Conservation (phyloP, 2,888 invertebrate genomes). For the Apodemia zela region DNA sequence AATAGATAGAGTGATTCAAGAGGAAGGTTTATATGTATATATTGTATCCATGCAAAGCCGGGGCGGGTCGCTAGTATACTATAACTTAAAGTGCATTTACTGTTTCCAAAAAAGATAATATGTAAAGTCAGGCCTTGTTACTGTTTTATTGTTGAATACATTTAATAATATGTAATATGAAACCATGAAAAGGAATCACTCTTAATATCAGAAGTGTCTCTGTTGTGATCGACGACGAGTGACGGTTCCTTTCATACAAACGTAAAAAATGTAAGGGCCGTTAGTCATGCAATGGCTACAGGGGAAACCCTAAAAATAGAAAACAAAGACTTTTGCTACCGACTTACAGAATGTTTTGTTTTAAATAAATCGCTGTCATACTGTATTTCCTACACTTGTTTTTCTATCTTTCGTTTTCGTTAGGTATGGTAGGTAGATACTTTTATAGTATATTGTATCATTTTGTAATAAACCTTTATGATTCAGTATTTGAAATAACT, state of each 20-base stretch:
- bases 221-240: background rate
- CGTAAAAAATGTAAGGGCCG: background rate
- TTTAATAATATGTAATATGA: background rate
- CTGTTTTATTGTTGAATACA: too few species aligned
- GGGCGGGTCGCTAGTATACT: too few species aligned
- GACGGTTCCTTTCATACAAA: background rate
- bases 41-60: too few species aligned
- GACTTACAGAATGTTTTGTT: background rate
- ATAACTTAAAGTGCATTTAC: too few species aligned
- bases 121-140: too few species aligned
- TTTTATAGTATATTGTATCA: background rate
- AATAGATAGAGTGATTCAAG: too few species aligned
- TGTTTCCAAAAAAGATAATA: too few species aligned
- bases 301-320: constrained; percentile 8
- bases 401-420: too few species aligned
- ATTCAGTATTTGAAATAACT: background rate
- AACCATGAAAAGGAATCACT: background rate
- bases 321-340: background rate
- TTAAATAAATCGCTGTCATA: background rate
- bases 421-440: too few species aligned
- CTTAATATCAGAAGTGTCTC: background rate
- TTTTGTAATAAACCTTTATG: background rate
- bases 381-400: background rate
- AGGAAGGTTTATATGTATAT: too few species aligned
- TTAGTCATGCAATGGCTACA: constrained; percentile 4